A percentile compares a stretch with the other conserved stretches of the same genome.
Conservation (phyloP, 2,888 invertebrate species). For the Idaea straminata region DNA sequence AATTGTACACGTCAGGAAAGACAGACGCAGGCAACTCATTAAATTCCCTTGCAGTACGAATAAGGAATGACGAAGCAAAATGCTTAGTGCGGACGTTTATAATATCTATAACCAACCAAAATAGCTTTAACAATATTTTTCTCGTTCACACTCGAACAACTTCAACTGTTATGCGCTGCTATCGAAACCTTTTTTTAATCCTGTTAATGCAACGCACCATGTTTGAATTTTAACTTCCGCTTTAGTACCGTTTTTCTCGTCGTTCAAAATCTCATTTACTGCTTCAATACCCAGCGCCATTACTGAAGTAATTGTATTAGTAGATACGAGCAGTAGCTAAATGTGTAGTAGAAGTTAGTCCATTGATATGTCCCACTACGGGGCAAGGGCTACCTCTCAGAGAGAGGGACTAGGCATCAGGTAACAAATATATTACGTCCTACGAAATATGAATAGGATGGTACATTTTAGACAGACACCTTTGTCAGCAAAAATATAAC, state of each 20-base stretch:
- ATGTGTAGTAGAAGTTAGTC: background rate
- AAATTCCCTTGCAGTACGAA: no score
- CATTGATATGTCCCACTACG: background rate
- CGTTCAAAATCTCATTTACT: constrained; percentile 46
- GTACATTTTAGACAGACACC: no score
- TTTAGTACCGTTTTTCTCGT: constrained; percentile 31
- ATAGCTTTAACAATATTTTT: background rate
- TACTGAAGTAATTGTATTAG: constrained; percentile 16
- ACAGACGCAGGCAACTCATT: no score
- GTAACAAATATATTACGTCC: no score
- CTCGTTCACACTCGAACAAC: constrained; percentile 8
- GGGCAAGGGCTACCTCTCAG: no score
- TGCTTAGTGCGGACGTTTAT: no score
- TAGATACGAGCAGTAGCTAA: background rate
- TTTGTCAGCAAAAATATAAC: no score
- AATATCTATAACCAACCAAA: background rate
- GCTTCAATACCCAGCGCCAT: constrained; percentile 42
- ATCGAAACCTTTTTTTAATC: constrained; percentile 16
- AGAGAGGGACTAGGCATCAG: no score
- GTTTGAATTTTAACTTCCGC: constrained; percentile 36
- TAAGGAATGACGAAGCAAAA: no score
- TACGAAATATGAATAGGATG: no score
- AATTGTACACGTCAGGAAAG: no score
- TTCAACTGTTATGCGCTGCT: constrained; percentile 12
- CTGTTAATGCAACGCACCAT: constrained; percentile 23